phyloP scores from a whole-genome alignment of 2,113 vertebrate genomes.

The Cromileptes altivelis region DNA sequence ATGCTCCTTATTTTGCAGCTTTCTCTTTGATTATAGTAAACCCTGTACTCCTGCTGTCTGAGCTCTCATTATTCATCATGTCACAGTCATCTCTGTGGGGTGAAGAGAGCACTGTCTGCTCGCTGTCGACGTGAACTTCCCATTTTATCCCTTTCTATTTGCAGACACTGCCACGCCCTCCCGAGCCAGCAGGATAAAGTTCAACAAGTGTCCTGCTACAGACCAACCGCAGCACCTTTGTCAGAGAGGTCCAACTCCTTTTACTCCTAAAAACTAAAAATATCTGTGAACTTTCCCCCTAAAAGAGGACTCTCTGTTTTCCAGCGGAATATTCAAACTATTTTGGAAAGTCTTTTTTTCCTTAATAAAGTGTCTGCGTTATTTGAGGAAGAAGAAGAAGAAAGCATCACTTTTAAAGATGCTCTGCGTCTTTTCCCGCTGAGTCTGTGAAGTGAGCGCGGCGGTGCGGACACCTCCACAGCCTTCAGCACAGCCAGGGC shows the following conservation, averaged over 20 bases:
- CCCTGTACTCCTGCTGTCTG: no score
- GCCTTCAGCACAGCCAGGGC: background rate
- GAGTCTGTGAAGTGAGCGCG: constrained; percentile 12
- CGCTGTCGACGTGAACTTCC: constrained; percentile 30
- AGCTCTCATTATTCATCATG: no score
- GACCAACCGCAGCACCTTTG: constrained; percentile 22
- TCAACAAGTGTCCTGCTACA: constrained; percentile 39
- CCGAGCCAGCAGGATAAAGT: constrained; percentile 1
- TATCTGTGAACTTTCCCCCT: background rate
- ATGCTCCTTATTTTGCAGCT: background rate
- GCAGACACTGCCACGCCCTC: constrained; percentile 59
- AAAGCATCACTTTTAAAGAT: constrained; percentile 35
- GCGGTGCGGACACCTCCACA: background rate
- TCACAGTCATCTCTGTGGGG: background rate
- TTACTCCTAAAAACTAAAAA: background rate
- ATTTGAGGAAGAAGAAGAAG: background rate
- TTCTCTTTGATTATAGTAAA: background rate
- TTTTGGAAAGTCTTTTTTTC: background rate
- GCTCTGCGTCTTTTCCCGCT: constrained; percentile 14
- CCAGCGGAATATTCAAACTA: background rate
- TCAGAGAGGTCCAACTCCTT: background rate
- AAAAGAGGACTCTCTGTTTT: background rate
- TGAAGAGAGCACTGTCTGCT: background rate
- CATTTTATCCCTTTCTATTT: constrained; percentile 52
- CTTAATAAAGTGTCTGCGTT: background rate